phyloP scores from a whole-genome alignment of 2,797 vertebrate species.

The Sylvilagus floridanus region DNA sequence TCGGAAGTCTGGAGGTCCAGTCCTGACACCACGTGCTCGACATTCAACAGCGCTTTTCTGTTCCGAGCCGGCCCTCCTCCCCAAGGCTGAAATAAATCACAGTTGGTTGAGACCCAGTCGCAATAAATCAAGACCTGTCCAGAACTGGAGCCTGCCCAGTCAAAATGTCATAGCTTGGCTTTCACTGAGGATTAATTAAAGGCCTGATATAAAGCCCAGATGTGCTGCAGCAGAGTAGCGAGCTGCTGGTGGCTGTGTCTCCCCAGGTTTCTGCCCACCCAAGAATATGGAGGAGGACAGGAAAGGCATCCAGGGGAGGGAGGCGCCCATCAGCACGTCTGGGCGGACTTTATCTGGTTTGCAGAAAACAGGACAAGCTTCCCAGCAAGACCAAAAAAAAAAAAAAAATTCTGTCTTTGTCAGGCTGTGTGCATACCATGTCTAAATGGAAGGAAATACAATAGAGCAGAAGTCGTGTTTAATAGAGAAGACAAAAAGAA shows the following conservation, averaged over 20 bases:
- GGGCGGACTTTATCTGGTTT: constrained; percentile 77
- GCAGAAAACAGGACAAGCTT: constrained; percentile 83
- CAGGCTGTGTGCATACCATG: neutral
- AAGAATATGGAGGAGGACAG: constrained; percentile 89
- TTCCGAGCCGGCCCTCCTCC: constrained; percentile 89
- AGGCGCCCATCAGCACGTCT: constrained; percentile 77
- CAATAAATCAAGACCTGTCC: constrained; percentile 99
- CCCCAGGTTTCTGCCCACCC: constrained; percentile 91
- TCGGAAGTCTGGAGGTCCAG: constrained; percentile 88
- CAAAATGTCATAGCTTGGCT: constrained; percentile 99
- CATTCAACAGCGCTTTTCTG: constrained; percentile 93
- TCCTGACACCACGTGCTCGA: constrained; percentile 87
- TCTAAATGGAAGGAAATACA: constrained; percentile 60
- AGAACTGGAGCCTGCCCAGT: constrained; percentile 99
- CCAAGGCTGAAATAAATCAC: constrained; percentile 99
- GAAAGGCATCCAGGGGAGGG: constrained; percentile 78
- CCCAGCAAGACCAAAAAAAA: constrained; percentile 71
- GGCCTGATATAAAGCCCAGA: constrained; percentile 99
- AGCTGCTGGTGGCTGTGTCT: constrained; percentile 90
- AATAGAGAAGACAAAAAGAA: constrained; percentile 68
- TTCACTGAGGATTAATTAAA: constrained; percentile 99
- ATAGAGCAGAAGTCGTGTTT: constrained; percentile 77
- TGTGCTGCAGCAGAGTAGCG: constrained; percentile 94
- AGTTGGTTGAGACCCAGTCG: constrained; percentile 96
- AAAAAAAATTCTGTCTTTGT: neutral